Conservation (phyloP, 2,797 vertebrate genomes). For the Pogoniulus pusillus region DNA sequence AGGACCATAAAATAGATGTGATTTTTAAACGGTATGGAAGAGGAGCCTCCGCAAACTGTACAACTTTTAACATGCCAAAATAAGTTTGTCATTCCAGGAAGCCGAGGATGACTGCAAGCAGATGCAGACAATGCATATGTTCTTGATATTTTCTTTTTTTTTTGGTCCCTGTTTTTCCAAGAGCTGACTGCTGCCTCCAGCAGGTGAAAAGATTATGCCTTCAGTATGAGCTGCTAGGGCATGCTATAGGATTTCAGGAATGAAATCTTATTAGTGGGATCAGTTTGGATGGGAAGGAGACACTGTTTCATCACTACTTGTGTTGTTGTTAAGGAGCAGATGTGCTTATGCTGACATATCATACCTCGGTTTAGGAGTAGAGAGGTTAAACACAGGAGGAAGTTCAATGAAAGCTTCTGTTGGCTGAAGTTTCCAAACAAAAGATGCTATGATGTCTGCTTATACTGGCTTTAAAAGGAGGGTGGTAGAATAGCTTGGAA, state of each 20-base stretch:
- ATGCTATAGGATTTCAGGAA: slow-evolving; percentile 13
- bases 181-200: slow-evolving; percentile 45
- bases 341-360: not conserved
- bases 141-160: slow-evolving; percentile 8
- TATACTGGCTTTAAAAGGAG: not conserved
- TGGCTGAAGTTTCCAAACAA: not conserved
- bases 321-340: not conserved
- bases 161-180: not conserved
- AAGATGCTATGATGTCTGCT: not conserved
- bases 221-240: not conserved
- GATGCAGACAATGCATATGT: not conserved
- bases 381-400: not conserved
- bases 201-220: slow-evolving; percentile 46
- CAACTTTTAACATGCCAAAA: slow-evolving; percentile 21
- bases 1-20: slow-evolving; percentile 1
- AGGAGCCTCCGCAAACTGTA: not conserved
- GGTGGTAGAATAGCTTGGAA: not conserved
- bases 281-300: not conserved
- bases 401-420: not conserved
- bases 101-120: not conserved
- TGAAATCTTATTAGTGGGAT: not conserved
- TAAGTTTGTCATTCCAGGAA: slow-evolving; percentile 6
- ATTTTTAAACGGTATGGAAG: not conserved
- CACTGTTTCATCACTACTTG: not conserved
- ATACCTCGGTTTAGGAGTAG: not conserved